Evolutionary conservation across 2,113 vertebrate species (phyloP), one percentile per base, ranked within the genome.

Genomic region (Carollia perspicillata): DNA sequence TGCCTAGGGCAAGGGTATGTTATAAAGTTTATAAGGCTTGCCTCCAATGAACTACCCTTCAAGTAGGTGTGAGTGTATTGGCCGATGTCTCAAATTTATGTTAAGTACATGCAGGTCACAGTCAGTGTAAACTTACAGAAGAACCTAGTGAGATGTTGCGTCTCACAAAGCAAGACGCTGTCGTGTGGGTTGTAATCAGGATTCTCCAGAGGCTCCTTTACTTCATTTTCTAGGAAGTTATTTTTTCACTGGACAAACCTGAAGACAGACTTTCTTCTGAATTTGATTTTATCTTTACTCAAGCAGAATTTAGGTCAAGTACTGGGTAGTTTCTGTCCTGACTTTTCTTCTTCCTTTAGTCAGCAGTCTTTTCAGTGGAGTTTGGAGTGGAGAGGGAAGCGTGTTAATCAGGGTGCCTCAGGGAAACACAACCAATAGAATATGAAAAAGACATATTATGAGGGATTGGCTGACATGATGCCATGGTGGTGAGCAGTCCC

Each of bases 281-380:
- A 69, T 90, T 68, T 93, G n/a, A 79, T 93, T 90, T 66, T 35
- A 78, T 40, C 22, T 93, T 90, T 66, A 90, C 18, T 90, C 20
- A 69, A 69, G 22, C 49, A 86, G 60, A 93, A 60, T 89, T 89
- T 80, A 75, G n/a, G 65, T 75, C 17, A 63, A 55, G 11, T 89
- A 80, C 65, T 88, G 17, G 11, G 6, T 49, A 60, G 37, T 84
- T 95, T 44, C n/a, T 95, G 2, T 69, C n/a, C n/a, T 95, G 18
- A 68, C 72, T 30, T 72, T 89, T 89, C 74, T 66, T 85, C 28
- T 87, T 92, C 16, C 33, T 75, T 91, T 88, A 65, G 65, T 77
- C 51, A 49, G 33, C 65, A 49, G 35, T 88, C 17, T 79, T 79
- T 78, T 71, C n/a, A 75, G 14, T 77, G 49, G 44, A 20, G 12